A percentile compares a stretch with the other conserved stretches of the same genome.
phyloP scores from a whole-genome alignment of 2,888 invertebrate genomes.

The Papilio protenor region DNA sequence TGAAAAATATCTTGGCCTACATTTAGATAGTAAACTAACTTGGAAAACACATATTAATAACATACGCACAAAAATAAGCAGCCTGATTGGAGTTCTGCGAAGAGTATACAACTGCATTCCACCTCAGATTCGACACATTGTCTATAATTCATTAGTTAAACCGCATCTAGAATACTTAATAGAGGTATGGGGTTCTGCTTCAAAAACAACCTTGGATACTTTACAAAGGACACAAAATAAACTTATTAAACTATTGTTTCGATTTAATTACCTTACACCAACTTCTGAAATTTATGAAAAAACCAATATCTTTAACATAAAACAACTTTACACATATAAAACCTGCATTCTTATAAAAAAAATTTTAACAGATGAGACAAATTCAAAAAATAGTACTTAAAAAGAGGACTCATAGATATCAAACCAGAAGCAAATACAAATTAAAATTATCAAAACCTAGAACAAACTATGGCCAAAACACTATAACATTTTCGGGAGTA shows the following conservation, averaged over 20 bases:
- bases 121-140: background rate
- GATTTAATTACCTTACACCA: background rate
- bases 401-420: background rate
- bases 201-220: background rate
- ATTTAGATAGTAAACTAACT: background rate
- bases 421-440: background rate
- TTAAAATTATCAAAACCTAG: background rate
- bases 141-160: background rate
- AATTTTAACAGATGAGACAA: no score
- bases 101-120: background rate
- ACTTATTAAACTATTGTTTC: background rate
- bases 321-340: no score
- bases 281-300: background rate
- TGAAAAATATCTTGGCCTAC: background rate
- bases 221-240: background rate
- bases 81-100: background rate
- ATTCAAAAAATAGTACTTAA: no score
- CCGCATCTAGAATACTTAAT: background rate
- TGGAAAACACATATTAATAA: background rate
- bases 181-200: constrained; percentile 1
- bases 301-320: no score
- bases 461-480: background rate
- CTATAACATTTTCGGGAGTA: no score
- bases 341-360: no score
- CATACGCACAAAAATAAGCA: background rate